phyloP scores from a whole-genome alignment of 1,140 invertebrate genomes.

The Brachionus calyciflorus region DNA sequence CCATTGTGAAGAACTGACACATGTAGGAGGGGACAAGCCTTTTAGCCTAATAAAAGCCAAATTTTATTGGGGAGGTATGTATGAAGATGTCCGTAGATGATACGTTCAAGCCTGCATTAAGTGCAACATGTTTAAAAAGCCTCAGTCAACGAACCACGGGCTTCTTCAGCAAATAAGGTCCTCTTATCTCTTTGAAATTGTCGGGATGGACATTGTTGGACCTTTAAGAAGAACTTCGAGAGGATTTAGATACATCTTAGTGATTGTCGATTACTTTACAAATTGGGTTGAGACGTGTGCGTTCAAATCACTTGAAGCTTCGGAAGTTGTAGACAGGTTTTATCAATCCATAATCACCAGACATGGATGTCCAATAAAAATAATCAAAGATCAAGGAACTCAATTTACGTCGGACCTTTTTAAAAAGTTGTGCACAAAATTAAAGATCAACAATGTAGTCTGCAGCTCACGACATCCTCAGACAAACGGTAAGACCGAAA shows the following conservation, averaged over 20 bases:
- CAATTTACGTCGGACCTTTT: neutral
- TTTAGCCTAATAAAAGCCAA: neutral
- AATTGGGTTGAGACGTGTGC: slow-evolving; percentile 57
- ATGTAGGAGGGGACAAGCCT: neutral
- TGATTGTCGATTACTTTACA: no score
- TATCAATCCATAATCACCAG: slow-evolving; percentile 52
- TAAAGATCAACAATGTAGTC: no score
- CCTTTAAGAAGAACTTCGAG: slow-evolving; percentile 47
- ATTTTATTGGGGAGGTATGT: neutral
- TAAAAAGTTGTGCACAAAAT: neutral
- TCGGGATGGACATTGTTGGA: slow-evolving; percentile 49
- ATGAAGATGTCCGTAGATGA: neutral
- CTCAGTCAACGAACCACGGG: neutral
- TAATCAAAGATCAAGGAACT: neutral
- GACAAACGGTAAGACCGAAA: no score
- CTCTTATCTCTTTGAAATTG: neutral
- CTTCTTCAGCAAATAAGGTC: neutral
- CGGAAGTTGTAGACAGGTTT: slow-evolving; percentile 54
- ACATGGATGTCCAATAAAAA: slow-evolving; percentile 48
- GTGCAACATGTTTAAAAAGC: no score
- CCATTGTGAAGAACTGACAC: no score
- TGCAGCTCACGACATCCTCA: no score
- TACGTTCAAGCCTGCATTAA: neutral
- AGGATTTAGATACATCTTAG: slow-evolving; percentile 54
- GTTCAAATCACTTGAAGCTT: slow-evolving; percentile 56